Conservation (phyloP, 1,140 invertebrate species). For the Aphis gossypii region DNA sequence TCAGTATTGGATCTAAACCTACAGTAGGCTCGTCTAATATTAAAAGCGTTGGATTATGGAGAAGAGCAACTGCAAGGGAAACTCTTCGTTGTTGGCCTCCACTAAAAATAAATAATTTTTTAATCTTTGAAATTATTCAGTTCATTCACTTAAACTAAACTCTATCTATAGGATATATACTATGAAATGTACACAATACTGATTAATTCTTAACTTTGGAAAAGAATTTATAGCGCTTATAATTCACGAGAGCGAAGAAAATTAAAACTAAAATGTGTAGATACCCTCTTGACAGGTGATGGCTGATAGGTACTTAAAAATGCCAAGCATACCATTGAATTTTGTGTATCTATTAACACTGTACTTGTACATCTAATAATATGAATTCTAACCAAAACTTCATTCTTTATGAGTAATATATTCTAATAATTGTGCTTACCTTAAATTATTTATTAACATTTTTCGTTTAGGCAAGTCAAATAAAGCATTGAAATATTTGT, state of each 20-base stretch:
- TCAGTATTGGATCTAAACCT: constrained; percentile 86
- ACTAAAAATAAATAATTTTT: constrained; percentile 65
- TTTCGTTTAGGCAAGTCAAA: constrained; percentile 60
- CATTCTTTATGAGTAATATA: not conserved
- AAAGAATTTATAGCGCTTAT: not conserved
- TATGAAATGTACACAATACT: not conserved
- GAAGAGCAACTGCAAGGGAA: constrained; percentile 83
- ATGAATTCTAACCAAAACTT: not conserved
- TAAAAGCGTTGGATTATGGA: constrained; percentile 86
- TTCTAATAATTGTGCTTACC: constrained; percentile 43
- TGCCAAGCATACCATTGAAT: not conserved
- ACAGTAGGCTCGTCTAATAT: constrained; percentile 94
- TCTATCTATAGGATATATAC: not conserved
- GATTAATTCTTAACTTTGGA: not conserved
- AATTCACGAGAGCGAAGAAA: not conserved
- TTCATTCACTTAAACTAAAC: not conserved
- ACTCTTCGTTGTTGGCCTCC: constrained; percentile 89
- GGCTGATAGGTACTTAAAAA: not conserved
- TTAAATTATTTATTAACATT: constrained; percentile 60
- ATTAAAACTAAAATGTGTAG: not conserved
- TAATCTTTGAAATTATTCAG: too few species aligned
- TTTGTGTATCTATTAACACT: not conserved
- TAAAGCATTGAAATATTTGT: constrained; percentile 62
- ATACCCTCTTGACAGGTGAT: not conserved
- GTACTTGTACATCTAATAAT: not conserved